These are phyloP conservation scores for Calameuta filiformis DNA, from an alignment of 2,888 invertebrate genomes.

Conservation along the genomic window DNA sequence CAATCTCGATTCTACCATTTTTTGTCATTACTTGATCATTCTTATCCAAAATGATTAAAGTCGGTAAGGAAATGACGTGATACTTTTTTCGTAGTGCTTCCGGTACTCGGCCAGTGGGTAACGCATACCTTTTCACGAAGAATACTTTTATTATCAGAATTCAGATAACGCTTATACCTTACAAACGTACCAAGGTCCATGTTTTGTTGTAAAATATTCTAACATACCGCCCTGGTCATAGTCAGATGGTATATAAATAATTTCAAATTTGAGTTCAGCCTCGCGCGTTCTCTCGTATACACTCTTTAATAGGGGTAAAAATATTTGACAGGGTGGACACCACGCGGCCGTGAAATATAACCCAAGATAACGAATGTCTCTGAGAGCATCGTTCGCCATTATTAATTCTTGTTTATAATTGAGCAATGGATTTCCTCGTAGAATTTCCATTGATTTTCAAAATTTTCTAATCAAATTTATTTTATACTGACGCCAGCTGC, in stretches of 20 bases:
- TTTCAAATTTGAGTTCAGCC: constrained; percentile 31
- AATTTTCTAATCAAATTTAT: too few species aligned
- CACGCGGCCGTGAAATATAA: constrained; percentile 47
- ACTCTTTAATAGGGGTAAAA: constrained; percentile 34
- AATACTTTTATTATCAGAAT: not conserved
- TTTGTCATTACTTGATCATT: constrained; percentile 33
- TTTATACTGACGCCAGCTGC: too few species aligned
- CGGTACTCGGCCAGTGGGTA: constrained; percentile 31
- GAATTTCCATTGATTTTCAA: constrained; percentile 31
- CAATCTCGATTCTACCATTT: constrained; percentile 34
- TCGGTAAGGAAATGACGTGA: constrained; percentile 35
- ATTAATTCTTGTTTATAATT: constrained; percentile 33
- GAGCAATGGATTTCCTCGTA: constrained; percentile 36
- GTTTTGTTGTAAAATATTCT: constrained; percentile 31
- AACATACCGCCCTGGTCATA: constrained; percentile 34
- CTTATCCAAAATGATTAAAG: constrained; percentile 30
- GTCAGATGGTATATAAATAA: constrained; percentile 43
- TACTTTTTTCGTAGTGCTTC: constrained; percentile 32
- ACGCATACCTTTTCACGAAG: constrained; percentile 34
- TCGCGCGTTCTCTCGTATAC: constrained; percentile 26
- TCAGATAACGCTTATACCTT: too few species aligned
- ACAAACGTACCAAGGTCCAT: constrained; percentile 37
- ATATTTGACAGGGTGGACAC: constrained; percentile 42
- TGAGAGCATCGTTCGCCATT: constrained; percentile 34
- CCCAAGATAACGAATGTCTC: constrained; percentile 32